A percentile compares a stretch with the other conserved stretches of the same genome.
These are phyloP conservation scores for Cercopithecus mitis DNA, from an alignment of 2,797 vertebrate genomes.

Conservation along the genomic window DNA sequence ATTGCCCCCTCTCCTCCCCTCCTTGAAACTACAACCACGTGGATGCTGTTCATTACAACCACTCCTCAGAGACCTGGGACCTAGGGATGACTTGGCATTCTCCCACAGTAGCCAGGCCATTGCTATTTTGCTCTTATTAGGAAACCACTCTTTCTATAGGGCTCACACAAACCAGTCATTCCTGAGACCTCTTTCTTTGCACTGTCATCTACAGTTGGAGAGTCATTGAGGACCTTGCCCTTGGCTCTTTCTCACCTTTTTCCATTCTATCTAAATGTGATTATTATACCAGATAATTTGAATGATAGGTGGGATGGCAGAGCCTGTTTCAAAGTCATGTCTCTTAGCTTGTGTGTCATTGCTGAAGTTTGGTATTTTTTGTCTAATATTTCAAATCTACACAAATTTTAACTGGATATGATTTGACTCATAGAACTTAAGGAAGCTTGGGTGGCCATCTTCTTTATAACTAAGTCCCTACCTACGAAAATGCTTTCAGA, in stretches of 20 bases:
- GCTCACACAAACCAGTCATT: neutral
- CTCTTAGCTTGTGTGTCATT: neutral
- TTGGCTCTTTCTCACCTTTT: neutral
- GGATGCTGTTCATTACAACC: neutral
- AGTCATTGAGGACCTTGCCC: neutral
- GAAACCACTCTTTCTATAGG: neutral
- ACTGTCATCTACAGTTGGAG: neutral
- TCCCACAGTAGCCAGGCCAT: neutral
- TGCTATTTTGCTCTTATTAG: neutral
- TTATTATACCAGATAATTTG: neutral
- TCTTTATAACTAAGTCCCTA: neutral
- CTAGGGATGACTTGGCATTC: neutral
- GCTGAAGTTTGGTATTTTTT: conserved; percentile 23
- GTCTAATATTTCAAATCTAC: neutral
- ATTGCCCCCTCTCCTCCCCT: neutral
- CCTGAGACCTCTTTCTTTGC: neutral
- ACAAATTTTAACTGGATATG: neutral
- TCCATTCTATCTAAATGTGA: neutral
- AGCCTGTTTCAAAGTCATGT: neutral
- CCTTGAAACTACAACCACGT: neutral
- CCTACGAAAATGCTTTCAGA: conserved; percentile 15
- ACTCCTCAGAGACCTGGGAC: neutral
- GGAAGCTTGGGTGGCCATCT: neutral
- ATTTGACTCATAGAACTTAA: neutral
- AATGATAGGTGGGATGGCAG: neutral